Evolutionary conservation across 2,888 invertebrate species (phyloP).

Genomic region (Syrista parreyssii): DNA sequence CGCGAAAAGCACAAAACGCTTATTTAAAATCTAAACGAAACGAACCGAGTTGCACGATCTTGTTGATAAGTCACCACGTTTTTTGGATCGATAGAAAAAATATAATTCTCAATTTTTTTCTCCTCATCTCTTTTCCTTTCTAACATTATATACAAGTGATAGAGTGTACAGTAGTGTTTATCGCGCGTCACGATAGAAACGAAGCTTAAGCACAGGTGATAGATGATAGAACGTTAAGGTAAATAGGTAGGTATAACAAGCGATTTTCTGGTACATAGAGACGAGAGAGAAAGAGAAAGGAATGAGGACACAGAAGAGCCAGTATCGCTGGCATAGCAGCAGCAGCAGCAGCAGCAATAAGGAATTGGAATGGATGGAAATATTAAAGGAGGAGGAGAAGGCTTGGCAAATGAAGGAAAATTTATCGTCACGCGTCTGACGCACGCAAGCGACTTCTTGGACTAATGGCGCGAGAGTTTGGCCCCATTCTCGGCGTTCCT

Average conservation of each 20-base stretch:
- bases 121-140: conserved; percentile 45
- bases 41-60: conserved; percentile 51
- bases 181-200: conserved; percentile 52
- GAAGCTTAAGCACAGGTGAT: conserved; percentile 58
- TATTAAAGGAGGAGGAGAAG: conserved; percentile 14
- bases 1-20: conserved; percentile 20
- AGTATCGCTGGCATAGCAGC: background rate
- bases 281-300: background rate
- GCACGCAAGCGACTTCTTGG: conserved; percentile 50
- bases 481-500: conserved; percentile 39
- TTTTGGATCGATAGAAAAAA: conserved; percentile 64
- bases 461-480: conserved; percentile 49
- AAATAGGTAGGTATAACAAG: conserved; percentile 7
- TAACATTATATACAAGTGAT: conserved; percentile 64
- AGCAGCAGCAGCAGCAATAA: background rate
- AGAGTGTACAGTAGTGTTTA: conserved; percentile 51
- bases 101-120: conserved; percentile 61
- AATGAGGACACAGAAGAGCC: background rate
- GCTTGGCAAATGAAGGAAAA: conserved; percentile 43
- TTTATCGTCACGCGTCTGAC: conserved; percentile 41
- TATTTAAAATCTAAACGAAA: conserved; percentile 34
- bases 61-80: conserved; percentile 60
- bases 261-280: conserved; percentile 1
- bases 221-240: conserved; percentile 20
- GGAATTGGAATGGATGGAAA: background rate